Percentiles rank a stretch among this genome's conserved stretches.
phyloP scores from a whole-genome alignment of 2,888 invertebrate genomes.

The Xestobium rufovillosum region DNA sequence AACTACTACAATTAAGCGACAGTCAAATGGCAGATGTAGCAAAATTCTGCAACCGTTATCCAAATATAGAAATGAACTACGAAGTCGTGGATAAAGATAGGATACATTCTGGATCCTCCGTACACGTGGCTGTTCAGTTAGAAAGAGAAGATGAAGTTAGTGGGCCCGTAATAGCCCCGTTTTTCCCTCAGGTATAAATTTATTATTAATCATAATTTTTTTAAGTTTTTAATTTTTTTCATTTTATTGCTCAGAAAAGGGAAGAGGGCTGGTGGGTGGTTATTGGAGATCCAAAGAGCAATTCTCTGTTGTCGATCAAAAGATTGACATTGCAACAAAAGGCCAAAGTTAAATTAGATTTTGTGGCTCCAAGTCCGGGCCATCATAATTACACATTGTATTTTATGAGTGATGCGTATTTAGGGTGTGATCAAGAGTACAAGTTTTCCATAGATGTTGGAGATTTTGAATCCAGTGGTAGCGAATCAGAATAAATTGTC shows the following conservation, averaged over 20 bases:
- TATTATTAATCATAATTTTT: neutral
- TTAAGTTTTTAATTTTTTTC: constrained; percentile 5
- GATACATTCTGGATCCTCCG: constrained; percentile 74
- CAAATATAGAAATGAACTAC: constrained; percentile 93
- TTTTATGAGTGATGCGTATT: constrained; percentile 98
- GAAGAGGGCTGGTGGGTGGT: constrained; percentile 98
- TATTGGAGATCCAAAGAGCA: constrained; percentile 90
- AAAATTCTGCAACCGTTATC: constrained; percentile 96
- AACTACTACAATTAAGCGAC: constrained; percentile 71
- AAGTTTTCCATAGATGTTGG: constrained; percentile 80
- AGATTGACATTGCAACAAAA: constrained; percentile 89
- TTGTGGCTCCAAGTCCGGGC: constrained; percentile 85
- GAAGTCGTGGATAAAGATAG: constrained; percentile 78
- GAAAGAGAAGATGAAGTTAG: constrained; percentile 96
- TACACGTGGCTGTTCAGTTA: constrained; percentile 83
- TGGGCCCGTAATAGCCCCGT: constrained; percentile 96
- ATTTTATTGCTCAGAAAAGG: constrained; percentile 78
- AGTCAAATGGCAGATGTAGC: constrained; percentile 96
- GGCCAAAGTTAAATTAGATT: constrained; percentile 82
- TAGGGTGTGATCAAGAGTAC: constrained; percentile 99
- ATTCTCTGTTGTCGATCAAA: constrained; percentile 94
- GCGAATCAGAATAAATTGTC: constrained; percentile 49
- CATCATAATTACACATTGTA: constrained; percentile 89
- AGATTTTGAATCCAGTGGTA: constrained; percentile 61
- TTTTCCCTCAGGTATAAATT: constrained; percentile 84